These are phyloP conservation scores for Allophyes oxyacanthae DNA, from an alignment of 2,888 invertebrate genomes.

Conservation along the genomic window DNA sequence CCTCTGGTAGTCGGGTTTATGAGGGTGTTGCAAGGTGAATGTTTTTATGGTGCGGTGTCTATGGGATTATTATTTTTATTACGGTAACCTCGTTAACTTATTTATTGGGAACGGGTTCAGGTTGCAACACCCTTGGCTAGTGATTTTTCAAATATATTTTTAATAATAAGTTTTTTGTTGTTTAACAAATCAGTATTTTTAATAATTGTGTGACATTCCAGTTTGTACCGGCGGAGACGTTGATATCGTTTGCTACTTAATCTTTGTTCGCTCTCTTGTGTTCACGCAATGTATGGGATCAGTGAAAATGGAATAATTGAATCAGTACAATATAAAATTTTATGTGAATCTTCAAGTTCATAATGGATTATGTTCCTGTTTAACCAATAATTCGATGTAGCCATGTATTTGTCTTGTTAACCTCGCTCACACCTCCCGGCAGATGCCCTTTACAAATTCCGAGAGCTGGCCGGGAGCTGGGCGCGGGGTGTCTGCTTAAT, in stretches of 20 bases:
- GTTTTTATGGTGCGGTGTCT: slow-evolving; percentile 62
- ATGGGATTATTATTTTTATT: slow-evolving; percentile 60
- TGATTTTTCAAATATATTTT: slow-evolving; percentile 79
- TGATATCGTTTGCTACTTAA: slow-evolving; percentile 71
- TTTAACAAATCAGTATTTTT: slow-evolving; percentile 88
- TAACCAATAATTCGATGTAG: slow-evolving; percentile 57
- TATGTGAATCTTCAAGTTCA: slow-evolving; percentile 56
- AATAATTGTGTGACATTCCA: slow-evolving; percentile 89
- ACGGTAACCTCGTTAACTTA: slow-evolving; percentile 64
- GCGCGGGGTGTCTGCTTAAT: slow-evolving; percentile 61
- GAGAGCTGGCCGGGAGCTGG: slow-evolving; percentile 11
- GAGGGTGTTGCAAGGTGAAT: slow-evolving; percentile 83
- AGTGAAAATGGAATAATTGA: slow-evolving; percentile 45
- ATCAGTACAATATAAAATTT: slow-evolving; percentile 72
- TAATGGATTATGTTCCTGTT: slow-evolving; percentile 64
- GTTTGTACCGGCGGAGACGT: slow-evolving; percentile 75
- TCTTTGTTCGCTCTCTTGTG: slow-evolving; percentile 74
- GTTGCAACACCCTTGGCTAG: slow-evolving; percentile 75
- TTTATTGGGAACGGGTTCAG: slow-evolving; percentile 69
- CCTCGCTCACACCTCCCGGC: slow-evolving; percentile 15
- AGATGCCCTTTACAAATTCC: slow-evolving; percentile 24
- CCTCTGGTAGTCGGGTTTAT: slow-evolving; percentile 66
- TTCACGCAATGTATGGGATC: slow-evolving; percentile 50
- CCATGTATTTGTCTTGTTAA: slow-evolving; percentile 52
- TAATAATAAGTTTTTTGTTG: slow-evolving; percentile 78